Percentiles rank a stretch among this genome's conserved stretches.
Evolutionary conservation across 2,888 invertebrate genomes (phyloP).

Genomic region (Chaetoderma sp.): DNA sequence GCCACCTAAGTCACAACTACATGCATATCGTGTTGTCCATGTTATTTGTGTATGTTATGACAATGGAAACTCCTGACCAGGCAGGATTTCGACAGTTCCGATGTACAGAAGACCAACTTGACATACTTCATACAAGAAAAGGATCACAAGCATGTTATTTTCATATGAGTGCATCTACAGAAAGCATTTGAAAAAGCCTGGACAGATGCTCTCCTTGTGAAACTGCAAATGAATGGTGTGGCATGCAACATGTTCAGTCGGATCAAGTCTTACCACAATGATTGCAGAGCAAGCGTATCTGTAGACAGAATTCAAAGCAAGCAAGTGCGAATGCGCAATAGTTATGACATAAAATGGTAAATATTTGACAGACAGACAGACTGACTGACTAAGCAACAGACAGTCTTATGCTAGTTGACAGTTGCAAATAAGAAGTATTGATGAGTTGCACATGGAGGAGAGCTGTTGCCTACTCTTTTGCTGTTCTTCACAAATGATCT

Average conservation of each 20-base stretch:
- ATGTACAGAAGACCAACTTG: background rate
- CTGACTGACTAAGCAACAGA: too few relatives aligned
- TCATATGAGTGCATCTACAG: background rate
- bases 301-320: background rate
- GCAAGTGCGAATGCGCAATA: background rate
- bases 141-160: background rate
- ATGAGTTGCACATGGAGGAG: constrained; percentile 1
- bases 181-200: background rate
- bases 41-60: too few relatives aligned
- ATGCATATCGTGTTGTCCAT: too few relatives aligned
- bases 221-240: background rate
- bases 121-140: background rate
- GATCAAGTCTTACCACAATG: background rate
- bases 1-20: too few relatives aligned
- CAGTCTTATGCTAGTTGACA: too few relatives aligned
- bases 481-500: background rate
- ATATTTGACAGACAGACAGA: too few relatives aligned
- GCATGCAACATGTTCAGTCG: background rate
- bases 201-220: background rate
- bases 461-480: background rate
- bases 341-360: too few relatives aligned
- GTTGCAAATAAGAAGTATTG: too few relatives aligned
- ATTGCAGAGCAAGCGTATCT: background rate
- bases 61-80: background rate
- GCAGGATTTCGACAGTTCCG: background rate